Conservation (phyloP, 1,140 invertebrate genomes). For the Achroia grisella region DNA sequence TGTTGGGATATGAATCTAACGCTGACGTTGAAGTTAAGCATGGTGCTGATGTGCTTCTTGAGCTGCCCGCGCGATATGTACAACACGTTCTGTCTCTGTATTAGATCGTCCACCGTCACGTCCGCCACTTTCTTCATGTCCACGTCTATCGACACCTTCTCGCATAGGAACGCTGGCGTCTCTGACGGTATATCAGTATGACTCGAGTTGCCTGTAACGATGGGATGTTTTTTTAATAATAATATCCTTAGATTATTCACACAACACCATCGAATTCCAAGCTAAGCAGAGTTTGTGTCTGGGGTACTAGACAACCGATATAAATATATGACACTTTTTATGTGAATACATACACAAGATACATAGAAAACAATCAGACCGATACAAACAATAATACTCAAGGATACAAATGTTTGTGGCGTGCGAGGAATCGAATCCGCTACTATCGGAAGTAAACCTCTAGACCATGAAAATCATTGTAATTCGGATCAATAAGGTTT, state of each 20-base stretch:
- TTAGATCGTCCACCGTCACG: conserved; percentile 89
- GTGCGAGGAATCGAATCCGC: too few species aligned
- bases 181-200: conserved; percentile 81
- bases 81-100: conserved; percentile 85
- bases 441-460: too few species aligned
- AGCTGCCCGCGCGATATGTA: conserved; percentile 90
- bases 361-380: too few species aligned
- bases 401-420: too few species aligned
- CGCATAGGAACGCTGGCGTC: conserved; percentile 93
- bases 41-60: conserved; percentile 91
- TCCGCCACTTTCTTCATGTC: conserved; percentile 93
- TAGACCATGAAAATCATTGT: too few species aligned
- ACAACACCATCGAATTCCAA: too few species aligned
- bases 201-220: conserved; percentile 62
- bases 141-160: conserved; percentile 90
- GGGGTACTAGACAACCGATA: too few species aligned
- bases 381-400: too few species aligned
- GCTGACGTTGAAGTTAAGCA: conserved; percentile 91
- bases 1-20: conserved; percentile 92
- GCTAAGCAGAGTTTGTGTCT: too few species aligned
- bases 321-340: too few species aligned
- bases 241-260: not conserved
- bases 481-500: too few species aligned
- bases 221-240: not conserved
- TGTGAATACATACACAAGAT: too few species aligned